Conservation (phyloP, 2,113 vertebrate species). For the Nettapus auritus region DNA sequence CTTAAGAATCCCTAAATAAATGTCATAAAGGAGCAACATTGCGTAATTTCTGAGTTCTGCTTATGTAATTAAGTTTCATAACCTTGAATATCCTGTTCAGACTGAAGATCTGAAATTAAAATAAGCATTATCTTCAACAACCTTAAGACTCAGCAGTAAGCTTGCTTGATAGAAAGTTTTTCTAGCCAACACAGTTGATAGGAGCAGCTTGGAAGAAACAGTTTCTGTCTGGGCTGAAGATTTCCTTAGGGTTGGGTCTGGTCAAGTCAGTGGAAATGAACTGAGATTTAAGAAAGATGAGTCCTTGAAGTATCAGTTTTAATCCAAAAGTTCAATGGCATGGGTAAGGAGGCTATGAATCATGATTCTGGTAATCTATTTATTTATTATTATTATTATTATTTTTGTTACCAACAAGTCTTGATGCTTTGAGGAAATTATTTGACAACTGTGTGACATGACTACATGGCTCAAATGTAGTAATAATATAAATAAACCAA, state of each 20-base stretch:
- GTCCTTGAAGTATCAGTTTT: neutral
- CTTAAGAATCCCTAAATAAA: conserved; percentile 17
- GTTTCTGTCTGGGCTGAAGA: neutral
- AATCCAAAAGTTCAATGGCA: neutral
- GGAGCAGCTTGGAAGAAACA: neutral
- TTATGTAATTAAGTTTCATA: conserved; percentile 44
- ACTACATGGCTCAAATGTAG: neutral
- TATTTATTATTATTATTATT: no score
- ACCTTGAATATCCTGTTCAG: conserved; percentile 42
- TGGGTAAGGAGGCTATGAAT: neutral
- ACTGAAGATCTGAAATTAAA: conserved; percentile 53
- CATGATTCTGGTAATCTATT: neutral
- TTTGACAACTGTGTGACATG: neutral
- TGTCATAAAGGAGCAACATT: neutral
- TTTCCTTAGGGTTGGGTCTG: neutral
- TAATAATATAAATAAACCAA: neutral
- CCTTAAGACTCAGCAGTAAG: neutral
- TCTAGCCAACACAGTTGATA: neutral
- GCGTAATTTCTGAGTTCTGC: conserved; percentile 27
- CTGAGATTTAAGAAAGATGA: neutral
- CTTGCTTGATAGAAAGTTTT: neutral
- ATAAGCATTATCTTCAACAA: neutral
- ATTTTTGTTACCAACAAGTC: neutral
- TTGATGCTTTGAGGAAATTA: neutral
- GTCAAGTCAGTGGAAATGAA: neutral